phyloP scores from a whole-genome alignment of 2,113 vertebrate species.

The Clarias batrachus region DNA sequence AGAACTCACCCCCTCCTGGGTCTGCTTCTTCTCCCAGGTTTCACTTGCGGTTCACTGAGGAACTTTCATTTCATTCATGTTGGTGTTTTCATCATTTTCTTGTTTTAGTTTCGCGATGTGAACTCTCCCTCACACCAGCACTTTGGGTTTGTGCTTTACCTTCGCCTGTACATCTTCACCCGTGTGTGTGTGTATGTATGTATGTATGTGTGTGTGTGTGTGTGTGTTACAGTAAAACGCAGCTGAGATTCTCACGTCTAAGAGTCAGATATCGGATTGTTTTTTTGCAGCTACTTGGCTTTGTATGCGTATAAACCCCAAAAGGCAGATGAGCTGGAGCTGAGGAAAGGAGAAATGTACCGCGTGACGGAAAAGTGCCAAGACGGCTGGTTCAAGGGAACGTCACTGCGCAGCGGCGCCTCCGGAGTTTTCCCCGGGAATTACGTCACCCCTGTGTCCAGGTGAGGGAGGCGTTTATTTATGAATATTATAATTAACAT shows the following conservation, averaged over 20 bases:
- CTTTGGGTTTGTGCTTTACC: not conserved
- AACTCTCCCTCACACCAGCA: not conserved
- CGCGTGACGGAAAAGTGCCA: conserved; percentile 96
- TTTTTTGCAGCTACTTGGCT: conserved; percentile 79
- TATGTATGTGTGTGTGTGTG: too few species aligned
- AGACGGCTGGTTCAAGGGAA: conserved; percentile 98
- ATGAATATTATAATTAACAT: too few species aligned
- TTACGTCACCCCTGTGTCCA: conserved; percentile 95
- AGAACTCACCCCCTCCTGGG: not conserved
- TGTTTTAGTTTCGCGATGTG: not conserved
- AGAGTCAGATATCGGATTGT: not conserved
- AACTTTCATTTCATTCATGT: not conserved
- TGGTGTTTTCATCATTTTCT: not conserved
- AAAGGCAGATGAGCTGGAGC: conserved; percentile 94
- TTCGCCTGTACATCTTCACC: not conserved
- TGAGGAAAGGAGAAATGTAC: conserved; percentile 97
- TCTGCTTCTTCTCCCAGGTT: not conserved
- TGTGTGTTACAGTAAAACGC: not conserved
- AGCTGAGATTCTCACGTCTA: not conserved
- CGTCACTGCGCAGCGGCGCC: conserved; percentile 84
- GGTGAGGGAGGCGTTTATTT: conserved; percentile 66
- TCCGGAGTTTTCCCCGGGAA: conserved; percentile 97
- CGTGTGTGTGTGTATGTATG: not conserved
- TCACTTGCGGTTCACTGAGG: not conserved
- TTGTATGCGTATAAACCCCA: conserved; percentile 97